Evolutionary conservation across 2,797 vertebrate species (phyloP), one percentile per base, ranked within the genome.

Genomic region (Thaleichthys pacificus): DNA sequence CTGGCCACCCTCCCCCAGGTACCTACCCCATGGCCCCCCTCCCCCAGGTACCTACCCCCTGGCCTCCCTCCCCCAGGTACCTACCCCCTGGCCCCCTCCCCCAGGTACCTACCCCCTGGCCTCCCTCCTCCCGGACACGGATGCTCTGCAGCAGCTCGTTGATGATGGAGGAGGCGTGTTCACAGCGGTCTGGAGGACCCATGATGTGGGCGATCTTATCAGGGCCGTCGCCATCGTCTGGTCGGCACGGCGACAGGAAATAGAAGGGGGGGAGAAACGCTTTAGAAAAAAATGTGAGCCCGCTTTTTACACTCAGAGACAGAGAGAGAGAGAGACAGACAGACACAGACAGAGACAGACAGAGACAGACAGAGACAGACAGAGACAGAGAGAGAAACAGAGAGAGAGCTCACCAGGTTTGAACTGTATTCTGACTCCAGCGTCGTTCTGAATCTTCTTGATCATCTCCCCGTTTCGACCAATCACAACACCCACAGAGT

Each of bases 391-490:
- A 19, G 38, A 12, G 0, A 42, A 2, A 12, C 4, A n/a, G 64
- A 22, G 12, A 11, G 22, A 5, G 4, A n/a, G 1, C 58, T 75
- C 65, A 97, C 97, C 97, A 90, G 96, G 97, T 85, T 99, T 99
- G 80, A 99, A 99, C 90, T 99, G 97, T 87, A 99, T 99, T 84
- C 96, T 93, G 56, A 98, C 97, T 0, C 97, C 97, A 0, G 97
- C 95, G 0, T 99, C 97, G 0, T 93, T 97, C 90, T 99, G 97
- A 76, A 99, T 99, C 83, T 99, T 99, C 85, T 99, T 99, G 60
- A 99, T 99, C 97, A 99, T 99, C 77, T 98, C 97, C 6, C 97
- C 97, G 0, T 80, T 97, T 56, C 96, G 93, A 21, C 97, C 97
- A 22, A 98, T 98, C 51, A 98, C 95, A 3, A 99, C 97, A 0